Base-by-base conservation (phyloP, 2,113 vertebrate genomes). In the Rhombomys opimus region DNA sequence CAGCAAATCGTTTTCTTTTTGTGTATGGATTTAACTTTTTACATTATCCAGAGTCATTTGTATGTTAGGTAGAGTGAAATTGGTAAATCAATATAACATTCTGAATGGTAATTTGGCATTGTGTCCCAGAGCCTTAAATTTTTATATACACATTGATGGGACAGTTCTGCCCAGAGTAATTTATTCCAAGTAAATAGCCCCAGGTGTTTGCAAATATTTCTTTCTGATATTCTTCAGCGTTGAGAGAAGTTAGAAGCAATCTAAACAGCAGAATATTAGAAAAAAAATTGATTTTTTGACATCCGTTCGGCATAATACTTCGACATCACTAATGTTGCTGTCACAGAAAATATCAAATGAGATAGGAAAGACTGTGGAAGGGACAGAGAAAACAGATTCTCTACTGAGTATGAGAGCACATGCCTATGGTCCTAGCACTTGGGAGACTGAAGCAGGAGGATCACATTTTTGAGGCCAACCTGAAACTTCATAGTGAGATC, bases 41-140 rank as follows among this genome's bases (percentile, higher is more conserved):
- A 77, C 27, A 65, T 17, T 78, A 72, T 13, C n/a, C 23, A 63
- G 35, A 88, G 73, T 89, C 30, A 81, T 81, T 87, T 57, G 30
- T 92, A 46, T 82, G 41, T 86, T 89, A 15, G 22, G 25, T 68
- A 90, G 22, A 81, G 25, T 81, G 46, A 90, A 95, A 95, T 68
- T 93, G 78, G 35, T 57, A 85, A 89, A 57, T 67, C 11, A 2
- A 11, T 86, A 67, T 54, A 75, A 50, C 32, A 50, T 87, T 90
- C 41, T 90, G 75, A 81, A 87, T 87, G 38, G 68, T 82, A 70
- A 70, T 95, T 90, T 84, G 38, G 38, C 52, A 52, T 68, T 68
- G 30, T n/a, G n/a, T 76, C 27, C 25, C 73, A 82, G 86, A 96
- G 52, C 52, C 38, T 70, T 93, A 63, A 46, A 61, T 91, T 90